phyloP scores from a whole-genome alignment of 2,888 invertebrate genomes.

The Andrena camellia region DNA sequence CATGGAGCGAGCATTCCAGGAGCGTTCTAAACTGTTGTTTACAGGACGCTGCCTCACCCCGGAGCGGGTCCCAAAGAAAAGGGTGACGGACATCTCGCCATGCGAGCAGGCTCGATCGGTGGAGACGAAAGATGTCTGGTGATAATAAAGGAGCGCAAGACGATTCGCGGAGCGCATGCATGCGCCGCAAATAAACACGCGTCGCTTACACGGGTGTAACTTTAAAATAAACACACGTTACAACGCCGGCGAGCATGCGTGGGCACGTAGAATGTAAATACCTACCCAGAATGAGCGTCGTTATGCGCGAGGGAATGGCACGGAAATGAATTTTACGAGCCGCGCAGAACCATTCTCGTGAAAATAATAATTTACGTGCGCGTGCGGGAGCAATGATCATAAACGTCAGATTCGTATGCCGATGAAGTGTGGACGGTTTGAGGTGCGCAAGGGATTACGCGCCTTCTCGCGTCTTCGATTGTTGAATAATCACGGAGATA shows the following conservation, averaged over 20 bases:
- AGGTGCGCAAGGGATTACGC: not conserved
- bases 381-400: too few relatives aligned
- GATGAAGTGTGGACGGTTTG: too few relatives aligned
- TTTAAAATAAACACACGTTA: not conserved
- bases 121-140: not conserved
- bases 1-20: slow-evolving; percentile 46
- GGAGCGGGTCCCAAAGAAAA: slow-evolving; percentile 24
- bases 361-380: not conserved
- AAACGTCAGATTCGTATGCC: too few relatives aligned
- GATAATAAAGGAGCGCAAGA: slow-evolving; percentile 7
- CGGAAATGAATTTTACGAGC: too few relatives aligned
- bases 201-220: not conserved
- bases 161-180: not conserved
- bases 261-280: too few relatives aligned
- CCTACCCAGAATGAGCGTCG: too few relatives aligned
- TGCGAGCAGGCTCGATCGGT: not conserved
- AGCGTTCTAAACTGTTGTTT: slow-evolving; percentile 43
- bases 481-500: slow-evolving; percentile 38
- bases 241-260: too few relatives aligned
- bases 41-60: slow-evolving; percentile 9
- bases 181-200: slow-evolving; percentile 7
- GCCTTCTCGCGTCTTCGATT: slow-evolving; percentile 3
- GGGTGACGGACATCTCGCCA: slow-evolving; percentile 1
- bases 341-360: too few relatives aligned
- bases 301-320: too few relatives aligned